Base-by-base conservation (phyloP, 2,888 invertebrate species). In the Thereva nobilitata region DNA sequence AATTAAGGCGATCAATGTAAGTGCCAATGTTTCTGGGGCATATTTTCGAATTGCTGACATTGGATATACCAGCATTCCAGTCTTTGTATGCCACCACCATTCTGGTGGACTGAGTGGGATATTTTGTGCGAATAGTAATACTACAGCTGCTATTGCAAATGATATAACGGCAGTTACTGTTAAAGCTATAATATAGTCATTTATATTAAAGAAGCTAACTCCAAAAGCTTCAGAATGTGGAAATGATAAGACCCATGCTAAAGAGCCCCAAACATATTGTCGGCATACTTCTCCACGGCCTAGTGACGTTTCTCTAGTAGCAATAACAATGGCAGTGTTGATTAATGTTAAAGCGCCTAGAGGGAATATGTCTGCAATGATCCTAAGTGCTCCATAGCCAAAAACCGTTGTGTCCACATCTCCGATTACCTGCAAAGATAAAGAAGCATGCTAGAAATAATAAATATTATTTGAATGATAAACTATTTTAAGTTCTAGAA, bases 71-170 rank as follows among this genome's bases (percentile, higher is more conserved):
- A 91, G 75, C 80, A 89, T 86, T 45, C 91, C 91, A 7, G 89
- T 89, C 74, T 89, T 84, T 2, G 91, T 91, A 75, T 91, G 91
- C 91, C 91, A 92, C 91, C 91, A 92, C 91, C 92, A 91, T 79
- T 92, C 92, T 0, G 91, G 91, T 1, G 91, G 90, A 73, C 90
- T 89, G 7, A 92, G 79, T 1, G 91, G 91, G 89, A 91, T 91
- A 72, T 84, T 84, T 4, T 68, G 67, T 65, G 80, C 73, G 9
- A 72, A 66, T 6, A 80, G 81, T 79, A 80, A 86, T 83, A 89
- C 85, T 1, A 88, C 70, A 1, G 88, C 87, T 50, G 86, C 89
- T 52, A 89, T 77, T 12, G 89, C 79, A 80, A 90, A 83, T 64
- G 88, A 76, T 0, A 83, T 76, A 0, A 84, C 83, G 53, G 76